Base-by-base conservation (phyloP, 2,797 vertebrate species). In the Epinephelus malabaricus region DNA sequence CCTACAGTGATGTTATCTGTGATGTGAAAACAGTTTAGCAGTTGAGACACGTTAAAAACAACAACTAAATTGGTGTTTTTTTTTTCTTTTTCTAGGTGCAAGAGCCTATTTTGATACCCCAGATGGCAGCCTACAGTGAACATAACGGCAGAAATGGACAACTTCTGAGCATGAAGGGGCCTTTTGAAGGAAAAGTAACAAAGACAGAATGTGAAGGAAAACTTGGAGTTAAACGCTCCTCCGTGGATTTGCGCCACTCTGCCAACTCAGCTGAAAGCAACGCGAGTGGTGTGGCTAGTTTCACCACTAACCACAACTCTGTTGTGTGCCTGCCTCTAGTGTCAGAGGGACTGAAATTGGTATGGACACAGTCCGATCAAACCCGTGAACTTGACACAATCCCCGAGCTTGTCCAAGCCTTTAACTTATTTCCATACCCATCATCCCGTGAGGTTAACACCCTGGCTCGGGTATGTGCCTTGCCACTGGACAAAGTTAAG, bases 351-450 rank as follows among this genome's bases (percentile, higher is more conserved):
- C 93, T 97, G 38, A 97, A 97, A 90, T 76, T 97, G 82, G 96
- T 97, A 43, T 98, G 97, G 97, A 97, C 97, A 4, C 96, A 97
- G 82, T 96, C 97, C 0, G 95, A 97, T 76, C 96, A 97, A 88
- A 98, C 97, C 17, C 94, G 95, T 50, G 96, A 97, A 90, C 95
- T 97, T 5, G 97, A 98, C 72, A 34, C 92, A 34, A 95, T 97
- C 63, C 94, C 96, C 67, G 96, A 97, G 81, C 94, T 98, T 76
- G 94, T 97, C 43, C 96, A 97, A 51, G 97, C 97, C 47, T 98
- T 98, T 92, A 98, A 97, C 86, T 94, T 96, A 78, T 98, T 98
- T 82, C 97, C 97, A 1, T 98, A 98, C 65, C 97, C 97, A 3
- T 97, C 96, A 2, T 95, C 97, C 67, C 95, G 94, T 4, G 97